Evolutionary conservation across 2,888 invertebrate species (phyloP).

Genomic region (Seira sanloemensis): DNA sequence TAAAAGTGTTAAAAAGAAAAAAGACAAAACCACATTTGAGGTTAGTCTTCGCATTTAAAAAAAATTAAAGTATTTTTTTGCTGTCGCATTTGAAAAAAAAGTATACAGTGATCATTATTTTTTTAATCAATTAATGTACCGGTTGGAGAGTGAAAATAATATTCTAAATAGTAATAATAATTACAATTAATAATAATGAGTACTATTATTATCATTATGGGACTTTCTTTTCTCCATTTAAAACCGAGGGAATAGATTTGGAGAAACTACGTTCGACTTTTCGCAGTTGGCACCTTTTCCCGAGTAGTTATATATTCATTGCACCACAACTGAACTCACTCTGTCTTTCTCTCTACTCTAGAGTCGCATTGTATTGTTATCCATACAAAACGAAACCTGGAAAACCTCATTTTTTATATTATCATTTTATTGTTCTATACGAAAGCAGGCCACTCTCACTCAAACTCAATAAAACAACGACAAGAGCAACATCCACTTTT

Average conservation of each 20-base stretch:
- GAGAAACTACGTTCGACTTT: neutral
- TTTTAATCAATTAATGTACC: conserved; percentile 43
- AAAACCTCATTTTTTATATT: conserved; percentile 15
- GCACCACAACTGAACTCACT: neutral
- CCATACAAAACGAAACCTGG: neutral
- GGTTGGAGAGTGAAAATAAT: conserved; percentile 27
- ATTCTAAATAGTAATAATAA: conserved; percentile 22
- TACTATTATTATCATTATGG: conserved; percentile 19
- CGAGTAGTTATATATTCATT: conserved; percentile 49
- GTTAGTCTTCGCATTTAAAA: conserved; percentile 67
- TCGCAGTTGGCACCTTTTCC: conserved; percentile 51
- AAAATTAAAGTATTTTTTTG: conserved; percentile 49
- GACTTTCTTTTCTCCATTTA: neutral
- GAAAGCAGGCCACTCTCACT: conserved; percentile 17
- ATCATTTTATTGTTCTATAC: conserved; percentile 1
- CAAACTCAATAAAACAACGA: conserved; percentile 15
- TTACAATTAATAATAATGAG: conserved; percentile 50
- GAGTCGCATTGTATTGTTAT: conserved; percentile 14
- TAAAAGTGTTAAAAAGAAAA: conserved; percentile 72
- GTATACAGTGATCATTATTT: conserved; percentile 28
- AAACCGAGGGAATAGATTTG: neutral
- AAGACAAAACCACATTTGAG: conserved; percentile 73
- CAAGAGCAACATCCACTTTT: conserved; percentile 7
- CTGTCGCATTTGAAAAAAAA: conserved; percentile 49
- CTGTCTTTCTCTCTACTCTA: too few relatives aligned